Conservation (phyloP, 2,113 vertebrate species). For the Coryphaenoides rupestris region DNA sequence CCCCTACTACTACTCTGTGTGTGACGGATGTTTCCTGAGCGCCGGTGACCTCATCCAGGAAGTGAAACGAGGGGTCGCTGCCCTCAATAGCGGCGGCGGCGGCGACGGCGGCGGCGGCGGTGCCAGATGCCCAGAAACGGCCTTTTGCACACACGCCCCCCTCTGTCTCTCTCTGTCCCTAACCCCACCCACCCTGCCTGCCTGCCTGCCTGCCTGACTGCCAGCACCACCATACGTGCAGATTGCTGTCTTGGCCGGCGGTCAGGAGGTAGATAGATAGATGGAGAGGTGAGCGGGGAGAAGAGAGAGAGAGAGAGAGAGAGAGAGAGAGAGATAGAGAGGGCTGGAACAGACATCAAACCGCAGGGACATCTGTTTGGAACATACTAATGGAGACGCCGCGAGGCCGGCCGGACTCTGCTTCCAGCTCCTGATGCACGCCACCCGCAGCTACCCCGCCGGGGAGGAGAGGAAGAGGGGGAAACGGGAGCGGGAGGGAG, state of each 20-base stretch:
- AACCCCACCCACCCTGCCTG: constrained; percentile 21
- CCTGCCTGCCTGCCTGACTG: too few species aligned
- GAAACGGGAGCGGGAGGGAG: neutral
- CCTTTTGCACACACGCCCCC: neutral
- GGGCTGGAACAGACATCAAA: constrained; percentile 33
- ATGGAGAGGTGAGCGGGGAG: neutral
- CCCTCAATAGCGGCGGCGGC: too few species aligned
- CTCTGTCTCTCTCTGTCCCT: constrained; percentile 4
- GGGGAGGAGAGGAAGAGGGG: neutral
- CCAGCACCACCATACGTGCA: too few species aligned
- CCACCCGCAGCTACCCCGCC: neutral
- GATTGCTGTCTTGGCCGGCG: neutral
- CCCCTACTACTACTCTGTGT: constrained; percentile 18
- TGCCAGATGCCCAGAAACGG: constrained; percentile 49
- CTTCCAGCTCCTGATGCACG: constrained; percentile 35
- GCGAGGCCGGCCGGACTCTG: constrained; percentile 6
- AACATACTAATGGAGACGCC: constrained; percentile 13
- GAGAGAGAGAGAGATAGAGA: neutral
- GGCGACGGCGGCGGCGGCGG: too few species aligned
- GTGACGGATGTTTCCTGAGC: constrained; percentile 67
- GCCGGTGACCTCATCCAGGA: constrained; percentile 66
- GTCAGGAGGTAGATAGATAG: neutral
- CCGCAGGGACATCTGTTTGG: constrained; percentile 3
- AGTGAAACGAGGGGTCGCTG: constrained; percentile 53
- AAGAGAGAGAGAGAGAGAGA: neutral